Conservation (phyloP, 2,113 vertebrate genomes). For the Pollimyrus isidori region DNA sequence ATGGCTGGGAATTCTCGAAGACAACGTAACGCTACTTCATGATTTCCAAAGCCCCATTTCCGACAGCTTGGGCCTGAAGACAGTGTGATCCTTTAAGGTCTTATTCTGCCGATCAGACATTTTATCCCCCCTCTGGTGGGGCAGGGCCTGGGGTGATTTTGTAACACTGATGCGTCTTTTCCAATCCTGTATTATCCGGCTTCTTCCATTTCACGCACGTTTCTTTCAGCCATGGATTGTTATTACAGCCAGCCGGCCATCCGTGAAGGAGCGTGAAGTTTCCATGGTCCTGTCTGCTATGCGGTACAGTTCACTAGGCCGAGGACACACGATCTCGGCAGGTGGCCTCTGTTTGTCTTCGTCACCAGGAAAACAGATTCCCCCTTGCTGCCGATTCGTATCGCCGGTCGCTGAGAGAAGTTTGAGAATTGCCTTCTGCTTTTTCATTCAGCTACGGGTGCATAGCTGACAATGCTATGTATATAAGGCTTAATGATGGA, state of each 20-base stretch:
- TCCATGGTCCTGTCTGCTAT: neutral
- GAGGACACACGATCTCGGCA: neutral
- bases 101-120: slow-evolving; percentile 1
- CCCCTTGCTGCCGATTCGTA: neutral
- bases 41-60: neutral
- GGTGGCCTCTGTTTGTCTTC: slow-evolving; percentile 7
- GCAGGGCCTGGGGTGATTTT: neutral
- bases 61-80: neutral
- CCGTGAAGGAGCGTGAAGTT: neutral
- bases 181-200: neutral
- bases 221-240: neutral
- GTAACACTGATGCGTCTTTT: neutral
- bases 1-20: slow-evolving; percentile 8
- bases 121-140: neutral
- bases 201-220: neutral
- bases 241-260: neutral
- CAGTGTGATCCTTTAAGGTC: neutral
- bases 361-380: slow-evolving; percentile 6
- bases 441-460: neutral
- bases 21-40: neutral
- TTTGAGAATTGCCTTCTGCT: neutral
- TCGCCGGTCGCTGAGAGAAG: neutral
- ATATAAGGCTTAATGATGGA: neutral
- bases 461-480: neutral
- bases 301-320: neutral